Evolutionary conservation across 2,113 vertebrate genomes (phyloP).

Genomic region (Alces alces): DNA sequence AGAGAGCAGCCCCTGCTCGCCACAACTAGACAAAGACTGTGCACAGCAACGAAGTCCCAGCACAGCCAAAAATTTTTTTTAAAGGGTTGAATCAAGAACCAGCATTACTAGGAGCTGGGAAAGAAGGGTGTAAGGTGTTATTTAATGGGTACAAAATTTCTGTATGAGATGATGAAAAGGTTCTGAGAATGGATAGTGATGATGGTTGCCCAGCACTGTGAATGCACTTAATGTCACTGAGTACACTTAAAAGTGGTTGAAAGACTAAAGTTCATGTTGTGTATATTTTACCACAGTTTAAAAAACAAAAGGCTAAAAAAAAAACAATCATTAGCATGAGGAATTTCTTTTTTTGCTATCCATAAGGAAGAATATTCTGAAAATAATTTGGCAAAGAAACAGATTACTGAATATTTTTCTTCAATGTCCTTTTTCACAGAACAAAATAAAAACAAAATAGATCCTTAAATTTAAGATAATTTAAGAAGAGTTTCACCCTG

Average conservation of each 20-base stretch:
- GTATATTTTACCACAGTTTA: background rate
- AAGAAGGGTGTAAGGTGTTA: background rate
- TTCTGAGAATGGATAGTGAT: background rate
- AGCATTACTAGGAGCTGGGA: background rate
- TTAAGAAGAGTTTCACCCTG: background rate
- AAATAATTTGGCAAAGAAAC: constrained; percentile 26
- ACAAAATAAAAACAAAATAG: background rate
- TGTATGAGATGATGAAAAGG: background rate
- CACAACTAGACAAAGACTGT: background rate
- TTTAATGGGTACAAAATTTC: background rate
- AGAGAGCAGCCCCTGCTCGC: background rate
- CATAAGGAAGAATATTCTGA: constrained; percentile 17
- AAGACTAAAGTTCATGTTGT: background rate
- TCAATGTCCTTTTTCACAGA: background rate
- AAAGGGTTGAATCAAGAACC: background rate
- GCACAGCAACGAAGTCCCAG: background rate
- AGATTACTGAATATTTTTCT: background rate
- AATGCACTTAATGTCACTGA: background rate
- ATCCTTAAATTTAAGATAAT: constrained; percentile 1
- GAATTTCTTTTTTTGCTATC: background rate
- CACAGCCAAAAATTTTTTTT: background rate
- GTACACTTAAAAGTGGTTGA: background rate
- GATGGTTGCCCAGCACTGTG: background rate
- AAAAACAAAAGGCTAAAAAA: background rate
- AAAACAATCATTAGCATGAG: background rate